Conservation (phyloP, 2,888 invertebrate genomes). For the Spisula solida region DNA sequence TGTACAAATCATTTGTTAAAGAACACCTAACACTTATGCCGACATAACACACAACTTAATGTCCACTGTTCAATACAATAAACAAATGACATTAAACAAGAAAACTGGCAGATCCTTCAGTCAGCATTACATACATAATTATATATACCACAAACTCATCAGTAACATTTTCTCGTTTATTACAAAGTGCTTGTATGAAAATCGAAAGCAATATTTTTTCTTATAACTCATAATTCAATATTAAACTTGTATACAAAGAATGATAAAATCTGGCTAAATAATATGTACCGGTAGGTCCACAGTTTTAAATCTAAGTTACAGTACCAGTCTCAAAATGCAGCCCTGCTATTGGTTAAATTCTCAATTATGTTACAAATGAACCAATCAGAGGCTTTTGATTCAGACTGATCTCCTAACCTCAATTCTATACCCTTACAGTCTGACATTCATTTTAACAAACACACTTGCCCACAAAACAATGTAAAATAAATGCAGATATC, state of each 20-base stretch:
- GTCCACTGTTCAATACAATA: too few relatives aligned
- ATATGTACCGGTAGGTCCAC: neutral
- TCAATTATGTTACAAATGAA: neutral
- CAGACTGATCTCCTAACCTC: neutral
- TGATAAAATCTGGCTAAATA: neutral
- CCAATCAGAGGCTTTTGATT: slow-evolving; percentile 1
- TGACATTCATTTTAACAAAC: neutral
- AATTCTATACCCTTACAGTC: neutral
- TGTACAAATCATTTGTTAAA: too few relatives aligned
- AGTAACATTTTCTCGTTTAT: slow-evolving; percentile 6
- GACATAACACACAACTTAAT: too few relatives aligned
- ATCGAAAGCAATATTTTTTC: neutral
- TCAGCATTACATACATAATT: neutral
- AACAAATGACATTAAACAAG: too few relatives aligned
- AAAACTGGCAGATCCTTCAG: neutral
- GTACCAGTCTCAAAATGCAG: neutral
- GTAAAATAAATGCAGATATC: too few relatives aligned
- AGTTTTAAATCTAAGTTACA: neutral
- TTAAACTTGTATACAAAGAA: neutral
- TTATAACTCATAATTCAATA: neutral
- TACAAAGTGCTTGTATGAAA: neutral
- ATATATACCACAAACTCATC: neutral
- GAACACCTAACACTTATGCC: too few relatives aligned
- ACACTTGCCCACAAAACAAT: neutral
- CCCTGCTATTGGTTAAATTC: neutral